These are phyloP conservation scores for Rhagium mordax DNA, from an alignment of 2,888 invertebrate genomes.

Conservation along the genomic window DNA sequence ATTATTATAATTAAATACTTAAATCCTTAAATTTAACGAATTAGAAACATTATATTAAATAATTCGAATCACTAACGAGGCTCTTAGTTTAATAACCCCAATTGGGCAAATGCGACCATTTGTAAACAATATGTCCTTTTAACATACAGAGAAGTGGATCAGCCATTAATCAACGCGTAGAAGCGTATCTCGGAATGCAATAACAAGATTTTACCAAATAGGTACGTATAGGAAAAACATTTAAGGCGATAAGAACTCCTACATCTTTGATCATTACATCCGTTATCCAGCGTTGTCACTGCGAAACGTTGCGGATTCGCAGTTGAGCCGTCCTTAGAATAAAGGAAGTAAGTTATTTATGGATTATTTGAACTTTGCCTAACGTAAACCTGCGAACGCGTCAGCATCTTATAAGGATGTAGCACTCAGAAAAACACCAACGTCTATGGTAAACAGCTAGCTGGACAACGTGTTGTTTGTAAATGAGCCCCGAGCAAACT, in stretches of 20 bases:
- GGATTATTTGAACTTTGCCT: constrained; percentile 58
- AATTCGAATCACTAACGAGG: no score
- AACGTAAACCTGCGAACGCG: constrained; percentile 46
- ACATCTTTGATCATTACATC: constrained; percentile 53
- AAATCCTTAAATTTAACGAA: no score
- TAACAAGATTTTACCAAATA: constrained; percentile 46
- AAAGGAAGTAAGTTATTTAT: constrained; percentile 58
- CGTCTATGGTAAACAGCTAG: constrained; percentile 51
- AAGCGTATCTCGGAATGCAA: constrained; percentile 41
- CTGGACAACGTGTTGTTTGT: constrained; percentile 46
- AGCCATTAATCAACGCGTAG: constrained; percentile 42
- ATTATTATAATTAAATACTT: no score
- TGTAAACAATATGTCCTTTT: constrained; percentile 43
- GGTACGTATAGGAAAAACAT: constrained; percentile 42
- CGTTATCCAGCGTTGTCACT: constrained; percentile 45
- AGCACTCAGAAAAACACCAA: constrained; percentile 47
- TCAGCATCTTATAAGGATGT: constrained; percentile 45
- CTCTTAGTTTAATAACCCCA: not conserved
- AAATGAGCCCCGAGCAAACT: constrained; percentile 38
- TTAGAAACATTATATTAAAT: no score
- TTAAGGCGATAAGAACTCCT: constrained; percentile 57
- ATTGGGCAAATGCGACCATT: constrained; percentile 14
- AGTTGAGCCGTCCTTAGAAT: constrained; percentile 33
- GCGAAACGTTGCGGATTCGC: constrained; percentile 17
- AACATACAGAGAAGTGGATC: constrained; percentile 43